Evolutionary conservation across 2,888 invertebrate genomes (phyloP).

Genomic region (Hydropsyche betteni): DNA sequence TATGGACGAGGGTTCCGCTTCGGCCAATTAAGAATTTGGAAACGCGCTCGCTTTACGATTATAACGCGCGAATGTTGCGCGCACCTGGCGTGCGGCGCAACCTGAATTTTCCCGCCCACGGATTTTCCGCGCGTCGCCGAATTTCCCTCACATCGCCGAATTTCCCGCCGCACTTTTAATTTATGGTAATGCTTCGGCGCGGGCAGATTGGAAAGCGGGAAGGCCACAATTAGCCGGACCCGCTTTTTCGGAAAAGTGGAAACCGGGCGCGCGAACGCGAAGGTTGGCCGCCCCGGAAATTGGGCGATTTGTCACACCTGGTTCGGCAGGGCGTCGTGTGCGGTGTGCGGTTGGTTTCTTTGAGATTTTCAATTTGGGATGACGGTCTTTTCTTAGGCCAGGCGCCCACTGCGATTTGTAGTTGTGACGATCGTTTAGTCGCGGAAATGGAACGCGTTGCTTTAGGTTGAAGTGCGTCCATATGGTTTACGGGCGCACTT

Average conservation of each 20-base stretch:
- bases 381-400: too few relatives aligned
- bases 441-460: too few relatives aligned
- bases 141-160: conserved; percentile 10
- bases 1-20: neutral
- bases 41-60: conserved; percentile 31
- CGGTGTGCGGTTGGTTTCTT: neutral
- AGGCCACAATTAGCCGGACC: neutral
- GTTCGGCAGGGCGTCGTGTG: neutral
- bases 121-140: neutral
- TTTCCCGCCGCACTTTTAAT: conserved; percentile 15
- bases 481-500: too few relatives aligned
- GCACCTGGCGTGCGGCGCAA: conserved; percentile 14
- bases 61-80: conserved; percentile 32
- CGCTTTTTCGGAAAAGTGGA: too few relatives aligned
- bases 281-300: too few relatives aligned
- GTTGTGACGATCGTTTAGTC: too few relatives aligned
- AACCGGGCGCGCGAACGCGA: too few relatives aligned
- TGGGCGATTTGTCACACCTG: conserved; percentile 27
- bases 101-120: neutral
- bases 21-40: conserved; percentile 26
- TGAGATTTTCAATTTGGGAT: too few relatives aligned
- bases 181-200: conserved; percentile 24
- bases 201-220: conserved; percentile 29
- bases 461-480: too few relatives aligned
- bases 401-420: too few relatives aligned